phyloP scores from a whole-genome alignment of 1,140 invertebrate species.

The Delia radicum region DNA sequence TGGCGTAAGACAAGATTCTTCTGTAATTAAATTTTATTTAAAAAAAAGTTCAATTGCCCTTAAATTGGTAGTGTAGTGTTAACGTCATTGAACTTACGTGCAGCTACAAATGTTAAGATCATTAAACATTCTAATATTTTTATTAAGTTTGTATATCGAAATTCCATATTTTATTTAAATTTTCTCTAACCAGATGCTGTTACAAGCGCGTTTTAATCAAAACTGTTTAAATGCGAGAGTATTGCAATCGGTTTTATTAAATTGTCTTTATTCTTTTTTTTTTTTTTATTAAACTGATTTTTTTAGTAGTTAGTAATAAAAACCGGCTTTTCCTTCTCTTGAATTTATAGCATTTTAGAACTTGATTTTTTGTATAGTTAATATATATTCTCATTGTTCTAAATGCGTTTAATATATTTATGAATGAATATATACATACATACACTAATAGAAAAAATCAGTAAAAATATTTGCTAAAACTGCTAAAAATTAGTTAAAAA shows the following conservation, averaged over 20 bases:
- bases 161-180: neutral
- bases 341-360: neutral
- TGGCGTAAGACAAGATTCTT: neutral
- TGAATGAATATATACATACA: neutral
- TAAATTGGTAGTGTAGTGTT: no score
- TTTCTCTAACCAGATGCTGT: neutral
- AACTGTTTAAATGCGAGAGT: neutral
- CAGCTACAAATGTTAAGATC: neutral
- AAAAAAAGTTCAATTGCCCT: no score
- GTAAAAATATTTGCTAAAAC: no score
- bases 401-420: neutral
- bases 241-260: neutral
- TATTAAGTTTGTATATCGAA: neutral
- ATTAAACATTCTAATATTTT: neutral
- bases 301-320: neutral
- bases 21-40: conserved; percentile 1
- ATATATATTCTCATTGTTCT: neutral
- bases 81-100: neutral
- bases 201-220: neutral
- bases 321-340: neutral
- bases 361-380: conserved; percentile 19
- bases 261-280: no score
- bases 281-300: neutral
- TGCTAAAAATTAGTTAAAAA: no score
- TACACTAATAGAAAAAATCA: no score